These are phyloP conservation scores for Procavia capensis DNA, from an alignment of 2,113 vertebrate species.

Conservation along the genomic window DNA sequence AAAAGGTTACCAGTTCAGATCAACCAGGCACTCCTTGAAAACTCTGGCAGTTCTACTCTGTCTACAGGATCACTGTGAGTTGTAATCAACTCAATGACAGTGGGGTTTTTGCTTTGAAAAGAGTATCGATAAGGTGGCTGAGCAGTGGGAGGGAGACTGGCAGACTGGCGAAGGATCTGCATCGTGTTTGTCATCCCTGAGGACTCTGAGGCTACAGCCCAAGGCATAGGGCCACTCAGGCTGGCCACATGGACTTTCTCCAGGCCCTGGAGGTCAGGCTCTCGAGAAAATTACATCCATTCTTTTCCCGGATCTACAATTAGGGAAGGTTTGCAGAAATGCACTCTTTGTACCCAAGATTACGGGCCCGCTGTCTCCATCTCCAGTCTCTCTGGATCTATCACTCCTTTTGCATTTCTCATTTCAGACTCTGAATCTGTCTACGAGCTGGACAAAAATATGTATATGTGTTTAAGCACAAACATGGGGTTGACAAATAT, in stretches of 20 bases:
- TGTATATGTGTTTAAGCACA: neutral
- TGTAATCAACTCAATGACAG: no score
- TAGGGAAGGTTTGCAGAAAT: conserved; percentile 13
- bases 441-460: conserved; percentile 9
- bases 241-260: neutral
- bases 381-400: neutral
- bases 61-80: no score
- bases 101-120: no score
- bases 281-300: conserved; percentile 14
- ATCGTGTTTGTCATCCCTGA: neutral
- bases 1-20: no score
- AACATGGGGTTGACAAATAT: neutral
- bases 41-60: no score
- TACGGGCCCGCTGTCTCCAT: neutral
- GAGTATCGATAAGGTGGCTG: conserved; percentile 11
- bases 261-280: neutral
- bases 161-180: conserved; percentile 35
- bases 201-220: neutral
- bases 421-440: neutral
- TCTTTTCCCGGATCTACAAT: conserved; percentile 22
- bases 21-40: no score
- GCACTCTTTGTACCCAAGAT: neutral
- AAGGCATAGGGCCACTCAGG: neutral
- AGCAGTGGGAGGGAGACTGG: conserved; percentile 3
- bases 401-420: conserved; percentile 39